phyloP scores from a whole-genome alignment of 1,140 invertebrate genomes.

The Hypothenemus hampei region DNA sequence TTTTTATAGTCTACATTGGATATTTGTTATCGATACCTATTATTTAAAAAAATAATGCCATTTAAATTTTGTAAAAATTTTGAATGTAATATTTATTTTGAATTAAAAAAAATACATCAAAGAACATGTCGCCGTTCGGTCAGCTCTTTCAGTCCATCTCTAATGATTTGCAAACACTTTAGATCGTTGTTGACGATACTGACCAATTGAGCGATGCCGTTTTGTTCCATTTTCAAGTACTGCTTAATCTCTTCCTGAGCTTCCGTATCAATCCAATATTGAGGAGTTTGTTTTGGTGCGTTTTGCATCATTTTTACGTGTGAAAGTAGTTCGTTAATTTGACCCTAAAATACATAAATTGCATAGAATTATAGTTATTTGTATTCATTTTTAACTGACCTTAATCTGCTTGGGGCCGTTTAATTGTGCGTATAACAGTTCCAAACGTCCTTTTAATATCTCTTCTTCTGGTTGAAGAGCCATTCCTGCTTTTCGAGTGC shows the following conservation, averaged over 20 bases:
- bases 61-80: no score
- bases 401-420: slow-evolving; percentile 90
- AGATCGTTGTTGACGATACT: slow-evolving; percentile 74
- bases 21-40: no score
- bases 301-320: slow-evolving; percentile 46
- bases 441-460: slow-evolving; percentile 73
- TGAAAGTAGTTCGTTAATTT: slow-evolving; percentile 84
- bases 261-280: slow-evolving; percentile 60
- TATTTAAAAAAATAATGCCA: no score
- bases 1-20: no score
- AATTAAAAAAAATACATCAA: not conserved
- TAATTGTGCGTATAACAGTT: slow-evolving; percentile 79
- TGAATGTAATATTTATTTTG: no score
- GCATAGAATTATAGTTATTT: not conserved
- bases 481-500: slow-evolving; percentile 76
- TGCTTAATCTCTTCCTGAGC: slow-evolving; percentile 62
- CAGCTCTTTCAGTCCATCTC: slow-evolving; percentile 62
- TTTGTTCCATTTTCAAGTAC: slow-evolving; percentile 76
- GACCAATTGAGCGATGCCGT: slow-evolving; percentile 76
- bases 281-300: slow-evolving; percentile 37
- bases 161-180: slow-evolving; percentile 72
- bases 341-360: slow-evolving; percentile 53
- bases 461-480: slow-evolving; percentile 87
- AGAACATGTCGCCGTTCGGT: not conserved
- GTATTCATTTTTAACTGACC: slow-evolving; percentile 57